A percentile compares a stretch with the other conserved stretches of the same genome.
phyloP scores from a whole-genome alignment of 2,888 invertebrate species.

The Ennomos quercinarius region DNA sequence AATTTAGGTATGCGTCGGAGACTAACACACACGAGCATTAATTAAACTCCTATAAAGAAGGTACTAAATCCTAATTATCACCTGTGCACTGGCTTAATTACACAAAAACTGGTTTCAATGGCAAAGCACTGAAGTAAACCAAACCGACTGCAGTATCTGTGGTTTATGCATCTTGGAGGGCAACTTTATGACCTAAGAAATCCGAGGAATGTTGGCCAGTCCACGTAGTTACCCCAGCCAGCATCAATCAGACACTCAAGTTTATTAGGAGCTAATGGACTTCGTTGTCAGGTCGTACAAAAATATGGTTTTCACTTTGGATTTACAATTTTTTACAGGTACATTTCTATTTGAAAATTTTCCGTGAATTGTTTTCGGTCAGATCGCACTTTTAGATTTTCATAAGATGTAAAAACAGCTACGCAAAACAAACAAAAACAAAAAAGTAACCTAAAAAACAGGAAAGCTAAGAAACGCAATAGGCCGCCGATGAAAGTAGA shows the following conservation, averaged over 20 bases:
- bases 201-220: conserved; percentile 45
- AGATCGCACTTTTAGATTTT: no score
- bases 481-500: no score
- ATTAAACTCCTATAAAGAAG: background rate
- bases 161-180: conserved; percentile 15
- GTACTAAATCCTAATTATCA: conserved; percentile 2
- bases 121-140: conserved; percentile 4
- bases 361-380: no score
- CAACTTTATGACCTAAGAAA: conserved; percentile 50
- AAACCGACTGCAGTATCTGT: conserved; percentile 1
- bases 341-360: no score
- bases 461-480: no score
- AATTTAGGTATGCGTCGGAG: conserved; percentile 11
- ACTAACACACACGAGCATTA: background rate
- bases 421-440: no score
- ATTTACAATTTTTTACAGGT: no score
- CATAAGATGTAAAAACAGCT: no score
- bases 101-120: conserved; percentile 9
- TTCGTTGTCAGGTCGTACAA: no score
- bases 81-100: conserved; percentile 1
- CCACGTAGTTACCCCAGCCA: background rate
- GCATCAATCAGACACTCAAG: conserved; percentile 1
- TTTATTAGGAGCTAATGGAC: conserved; percentile 1
- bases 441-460: no score
- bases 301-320: no score